A percentile compares a stretch with the other conserved stretches of the same genome.
These are phyloP conservation scores for Sandelia bainsii DNA, from an alignment of 2,797 vertebrate genomes.

Conservation along the genomic window DNA sequence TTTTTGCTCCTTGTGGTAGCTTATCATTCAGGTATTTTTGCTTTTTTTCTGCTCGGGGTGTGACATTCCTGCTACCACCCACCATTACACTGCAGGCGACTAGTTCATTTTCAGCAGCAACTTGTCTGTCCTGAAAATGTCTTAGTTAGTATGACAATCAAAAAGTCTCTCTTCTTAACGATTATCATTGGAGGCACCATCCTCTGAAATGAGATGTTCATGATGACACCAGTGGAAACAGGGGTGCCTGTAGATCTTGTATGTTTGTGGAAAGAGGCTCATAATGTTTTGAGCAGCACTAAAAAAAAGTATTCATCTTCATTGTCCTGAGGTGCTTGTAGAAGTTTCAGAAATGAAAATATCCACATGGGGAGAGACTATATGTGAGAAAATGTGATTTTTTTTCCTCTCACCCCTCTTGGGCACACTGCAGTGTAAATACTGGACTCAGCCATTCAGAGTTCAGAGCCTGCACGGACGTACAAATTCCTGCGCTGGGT, in stretches of 20 bases:
- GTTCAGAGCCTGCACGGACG: not conserved
- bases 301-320: not conserved
- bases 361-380: not conserved
- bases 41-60: not conserved
- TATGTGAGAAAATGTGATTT: not conserved
- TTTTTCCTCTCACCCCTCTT: not conserved
- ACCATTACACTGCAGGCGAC: not conserved
- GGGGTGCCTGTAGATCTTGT: not conserved
- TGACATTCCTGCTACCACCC: not conserved
- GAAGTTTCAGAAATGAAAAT: not conserved
- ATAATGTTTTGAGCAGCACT: not conserved
- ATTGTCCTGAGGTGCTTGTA: not conserved
- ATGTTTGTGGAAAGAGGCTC: conserved; percentile 23
- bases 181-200: conserved; percentile 5
- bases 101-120: not conserved
- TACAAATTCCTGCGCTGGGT: conserved; percentile 71
- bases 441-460: conserved; percentile 23
- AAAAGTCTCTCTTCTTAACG: conserved; percentile 24
- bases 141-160: not conserved
- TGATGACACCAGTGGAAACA: not conserved
- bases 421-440: conserved; percentile 2
- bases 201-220: not conserved
- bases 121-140: not conserved
- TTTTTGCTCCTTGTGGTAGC: not conserved
- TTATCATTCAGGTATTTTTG: not conserved